Evolutionary conservation across 1,140 invertebrate species (phyloP).

Genomic region (Drosophila takahashii): DNA sequence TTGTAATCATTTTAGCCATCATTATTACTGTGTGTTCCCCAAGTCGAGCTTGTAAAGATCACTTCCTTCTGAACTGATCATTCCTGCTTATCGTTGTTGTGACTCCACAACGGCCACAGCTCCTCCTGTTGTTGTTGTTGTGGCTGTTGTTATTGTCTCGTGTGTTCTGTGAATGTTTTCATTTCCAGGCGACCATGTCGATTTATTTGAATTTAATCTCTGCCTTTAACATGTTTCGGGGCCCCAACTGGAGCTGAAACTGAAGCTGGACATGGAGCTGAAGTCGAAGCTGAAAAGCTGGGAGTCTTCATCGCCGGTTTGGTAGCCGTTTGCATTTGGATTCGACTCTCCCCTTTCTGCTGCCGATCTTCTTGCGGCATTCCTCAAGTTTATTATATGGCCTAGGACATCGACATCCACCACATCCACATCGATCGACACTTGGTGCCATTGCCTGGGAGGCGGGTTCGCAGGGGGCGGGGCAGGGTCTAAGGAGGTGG

Average conservation of each 20-base stretch:
- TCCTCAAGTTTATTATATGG: constrained; percentile 65
- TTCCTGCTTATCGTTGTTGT: constrained; percentile 53
- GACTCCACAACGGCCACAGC: constrained; percentile 37
- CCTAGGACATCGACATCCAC: constrained; percentile 63
- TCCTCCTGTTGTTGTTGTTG: constrained; percentile 8
- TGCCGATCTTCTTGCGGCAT: constrained; percentile 44
- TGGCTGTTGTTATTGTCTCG: constrained; percentile 59
- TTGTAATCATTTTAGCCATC: no score
- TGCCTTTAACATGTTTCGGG: constrained; percentile 67
- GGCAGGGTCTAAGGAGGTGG: neutral
- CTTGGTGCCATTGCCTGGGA: constrained; percentile 35
- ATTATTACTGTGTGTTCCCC: neutral
- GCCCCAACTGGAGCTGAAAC: constrained; percentile 42
- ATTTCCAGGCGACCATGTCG: constrained; percentile 80
- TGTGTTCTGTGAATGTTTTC: constrained; percentile 77
- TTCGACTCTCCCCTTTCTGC: constrained; percentile 24
- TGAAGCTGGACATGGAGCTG: constrained; percentile 22
- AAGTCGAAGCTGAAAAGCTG: constrained; percentile 20
- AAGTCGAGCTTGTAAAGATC: neutral
- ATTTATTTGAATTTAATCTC: constrained; percentile 84
- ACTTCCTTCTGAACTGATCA: constrained; percentile 27
- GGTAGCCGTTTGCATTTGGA: constrained; percentile 46
- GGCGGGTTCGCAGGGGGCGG: constrained; percentile 8
- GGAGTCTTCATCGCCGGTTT: constrained; percentile 23
- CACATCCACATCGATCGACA: constrained; percentile 59